A percentile compares a stretch with the other conserved stretches of the same genome.
These are phyloP conservation scores for Otocyon megalotis DNA, from an alignment of 2,113 vertebrate genomes.

Conservation along the genomic window DNA sequence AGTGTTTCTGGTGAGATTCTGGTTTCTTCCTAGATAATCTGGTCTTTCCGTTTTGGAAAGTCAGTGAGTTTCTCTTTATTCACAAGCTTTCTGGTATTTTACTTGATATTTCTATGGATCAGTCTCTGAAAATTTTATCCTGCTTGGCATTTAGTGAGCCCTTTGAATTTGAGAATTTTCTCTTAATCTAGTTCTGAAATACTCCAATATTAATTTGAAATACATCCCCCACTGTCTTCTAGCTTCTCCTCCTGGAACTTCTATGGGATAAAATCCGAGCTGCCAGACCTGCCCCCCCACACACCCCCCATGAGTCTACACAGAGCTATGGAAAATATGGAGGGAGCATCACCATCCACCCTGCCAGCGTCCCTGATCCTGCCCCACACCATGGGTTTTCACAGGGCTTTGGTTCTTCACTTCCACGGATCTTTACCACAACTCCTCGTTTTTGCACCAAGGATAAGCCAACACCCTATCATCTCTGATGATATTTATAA, in stretches of 20 bases:
- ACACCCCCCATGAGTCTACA: fast-evolving
- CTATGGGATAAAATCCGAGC: background rate
- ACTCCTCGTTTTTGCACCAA: background rate
- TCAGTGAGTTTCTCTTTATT: background rate
- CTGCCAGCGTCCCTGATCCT: background rate
- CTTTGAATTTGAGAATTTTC: background rate
- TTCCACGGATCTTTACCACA: background rate
- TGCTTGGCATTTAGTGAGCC: background rate
- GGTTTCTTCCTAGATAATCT: background rate
- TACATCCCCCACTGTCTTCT: background rate
- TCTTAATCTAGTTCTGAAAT: background rate
- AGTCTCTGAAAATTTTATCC: background rate
- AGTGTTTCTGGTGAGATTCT: background rate
- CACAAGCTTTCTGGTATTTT: background rate
- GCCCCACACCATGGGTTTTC: fast-evolving
- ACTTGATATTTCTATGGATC: background rate
- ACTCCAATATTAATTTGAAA: background rate
- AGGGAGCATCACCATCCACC: background rate
- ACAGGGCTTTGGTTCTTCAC: background rate
- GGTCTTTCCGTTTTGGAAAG: background rate
- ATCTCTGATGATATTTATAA: background rate
- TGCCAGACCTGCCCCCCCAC: too few species aligned
- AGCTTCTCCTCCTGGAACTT: background rate
- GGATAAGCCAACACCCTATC: background rate
- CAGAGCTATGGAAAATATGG: background rate